Evolutionary conservation across 1,140 invertebrate species (phyloP), one percentile per base, ranked within the genome.

Genomic region (Episyrphus balteatus): DNA sequence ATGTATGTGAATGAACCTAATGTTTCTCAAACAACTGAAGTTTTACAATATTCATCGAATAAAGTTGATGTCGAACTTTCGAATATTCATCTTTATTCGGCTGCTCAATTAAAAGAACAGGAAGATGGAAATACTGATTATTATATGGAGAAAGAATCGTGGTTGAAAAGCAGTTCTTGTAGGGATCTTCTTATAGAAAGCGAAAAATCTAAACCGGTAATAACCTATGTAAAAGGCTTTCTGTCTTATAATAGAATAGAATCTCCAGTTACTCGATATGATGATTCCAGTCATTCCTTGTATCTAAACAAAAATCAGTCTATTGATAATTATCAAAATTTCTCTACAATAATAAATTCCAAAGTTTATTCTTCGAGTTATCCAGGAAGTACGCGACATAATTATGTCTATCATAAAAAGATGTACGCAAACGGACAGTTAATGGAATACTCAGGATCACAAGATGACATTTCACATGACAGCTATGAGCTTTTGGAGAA

Each of bases 391-490:
- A 80, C 82, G 3, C 77, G 77, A 50, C 76, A 59, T 38, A 58
- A 56, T n/a, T 55, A 62, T 30, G 59, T 64, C 36, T 34, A 51
- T 38, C 71, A 58, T 76, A 72, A 66, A 75, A 72, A 69, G 59
- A 65, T 77, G 72, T 69, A 82, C 67, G 53, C 79, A 70, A 55
- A 79, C 79, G 70, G 82, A 67, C 66, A 74, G 41, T 60, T 73
- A 54, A 55, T 74, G 49, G 74, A 76, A 44, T 70, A 75, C 40
- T 77, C 78, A 42, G 83, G 83, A 30, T 87, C 84, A 2, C 86
- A 88, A 62, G 88, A 91, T 61, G 87, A 92, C 70, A 70, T 90
- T 5, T 88, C 86, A 11, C 88, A 90, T 64, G 88, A 90, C 66
- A 90, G 87, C 52, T 92, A 90, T 65, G 88, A 92, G 59, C 64